A percentile compares a stretch with the other conserved stretches of the same genome.
Conservation (phyloP, 2,113 vertebrate species). For the rat (Rattus norvegicus) region GRCr8 NC_086037.1:9194001-9194500, state of each 20-base stretch:
- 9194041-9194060: not conserved
- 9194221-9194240: constrained; percentile 92
- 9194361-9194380: too few species aligned
- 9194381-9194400: too few species aligned
- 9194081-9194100: not conserved
- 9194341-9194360: too few species aligned
- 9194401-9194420: too few species aligned
- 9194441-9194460: not conserved
- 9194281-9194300: too few species aligned
- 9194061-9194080: not conserved
- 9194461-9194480: not conserved
- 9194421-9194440: too few species aligned
- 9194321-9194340: too few species aligned
- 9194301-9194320: too few species aligned
- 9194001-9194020: not conserved
- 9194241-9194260: not conserved
- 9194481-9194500: not conserved
- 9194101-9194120: not conserved
- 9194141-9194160: not conserved
- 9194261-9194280: too few species aligned
- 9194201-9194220: constrained; percentile 94
- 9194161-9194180: constrained; percentile 92
- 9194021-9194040: not conserved
- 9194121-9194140: not conserved
- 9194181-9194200: constrained; percentile 99